A percentile compares a stretch with the other conserved stretches of the same genome.
Evolutionary conservation across 2,113 vertebrate genomes (phyloP).

Genomic region (Protobothrops flavoviridis): DNA sequence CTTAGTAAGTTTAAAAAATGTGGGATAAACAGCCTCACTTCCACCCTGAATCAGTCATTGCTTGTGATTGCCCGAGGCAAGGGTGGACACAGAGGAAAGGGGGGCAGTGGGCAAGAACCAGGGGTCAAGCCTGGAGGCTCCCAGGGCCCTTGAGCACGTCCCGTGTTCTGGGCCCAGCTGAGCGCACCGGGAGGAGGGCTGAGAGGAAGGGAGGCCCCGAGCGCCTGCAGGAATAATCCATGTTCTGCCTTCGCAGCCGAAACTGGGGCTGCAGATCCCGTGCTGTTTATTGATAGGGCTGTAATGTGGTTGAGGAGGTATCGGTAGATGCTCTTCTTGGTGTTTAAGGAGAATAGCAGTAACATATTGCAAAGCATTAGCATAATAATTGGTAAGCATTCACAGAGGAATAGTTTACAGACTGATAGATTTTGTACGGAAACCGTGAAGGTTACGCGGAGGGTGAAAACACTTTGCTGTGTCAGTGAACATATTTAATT

Average conservation of each 20-base stretch:
- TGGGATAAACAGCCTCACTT: not conserved
- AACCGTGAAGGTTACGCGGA: constrained; percentile 80
- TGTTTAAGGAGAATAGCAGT: constrained; percentile 77
- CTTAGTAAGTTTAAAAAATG: too few species aligned
- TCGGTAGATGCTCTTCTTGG: constrained; percentile 75
- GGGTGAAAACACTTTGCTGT: constrained; percentile 84
- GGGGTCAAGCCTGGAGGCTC: not conserved
- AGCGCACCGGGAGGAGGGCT: not conserved
- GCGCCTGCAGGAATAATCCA: not conserved
- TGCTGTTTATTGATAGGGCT: constrained; percentile 66
- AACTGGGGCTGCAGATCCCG: constrained; percentile 62
- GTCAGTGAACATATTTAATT: constrained; percentile 85
- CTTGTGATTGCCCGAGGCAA: not conserved
- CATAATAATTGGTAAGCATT: constrained; percentile 86
- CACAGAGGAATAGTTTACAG: constrained; percentile 83
- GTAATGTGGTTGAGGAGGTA: constrained; percentile 59
- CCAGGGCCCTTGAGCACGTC: not conserved
- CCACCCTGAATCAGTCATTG: not conserved
- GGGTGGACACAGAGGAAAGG: not conserved
- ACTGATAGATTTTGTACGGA: constrained; percentile 83
- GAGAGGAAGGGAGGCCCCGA: not conserved
- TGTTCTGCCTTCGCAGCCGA: constrained; percentile 50
- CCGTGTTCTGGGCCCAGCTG: not conserved
- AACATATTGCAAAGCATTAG: constrained; percentile 80
- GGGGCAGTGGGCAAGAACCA: not conserved